Evolutionary conservation across 2,888 invertebrate species (phyloP).

Genomic region (Prosopocoilus inquinatus): DNA sequence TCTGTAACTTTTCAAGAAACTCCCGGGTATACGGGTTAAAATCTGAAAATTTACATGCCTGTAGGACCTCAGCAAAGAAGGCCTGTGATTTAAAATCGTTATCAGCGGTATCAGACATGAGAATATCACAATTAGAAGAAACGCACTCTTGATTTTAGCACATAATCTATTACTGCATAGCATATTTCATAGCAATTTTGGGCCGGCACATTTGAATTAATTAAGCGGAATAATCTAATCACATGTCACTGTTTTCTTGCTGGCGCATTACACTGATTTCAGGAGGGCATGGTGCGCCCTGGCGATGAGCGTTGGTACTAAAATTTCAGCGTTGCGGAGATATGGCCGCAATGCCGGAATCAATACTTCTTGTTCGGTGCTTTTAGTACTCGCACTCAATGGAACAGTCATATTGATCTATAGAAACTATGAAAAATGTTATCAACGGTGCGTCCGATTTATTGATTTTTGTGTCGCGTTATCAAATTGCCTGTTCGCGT

Average conservation of each 20-base stretch:
- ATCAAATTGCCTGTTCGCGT: slow-evolving; percentile 1
- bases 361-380: slow-evolving; percentile 19
- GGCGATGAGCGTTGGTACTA: slow-evolving; percentile 23
- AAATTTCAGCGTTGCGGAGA: slow-evolving; percentile 18
- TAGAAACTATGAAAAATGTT: neutral
- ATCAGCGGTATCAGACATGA: slow-evolving; percentile 32
- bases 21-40: slow-evolving; percentile 32
- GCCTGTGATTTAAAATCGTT: slow-evolving; percentile 29
- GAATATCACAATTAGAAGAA: slow-evolving; percentile 28
- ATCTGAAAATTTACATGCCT: slow-evolving; percentile 18
- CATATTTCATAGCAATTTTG: slow-evolving; percentile 20
- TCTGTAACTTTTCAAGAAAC: slow-evolving; percentile 35
- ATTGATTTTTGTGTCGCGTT: no score
- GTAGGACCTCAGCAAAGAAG: slow-evolving; percentile 22
- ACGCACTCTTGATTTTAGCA: slow-evolving; percentile 28
- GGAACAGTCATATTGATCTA: slow-evolving; percentile 15
- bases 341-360: slow-evolving; percentile 27
- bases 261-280: slow-evolving; percentile 13
- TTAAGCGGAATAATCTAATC: neutral
- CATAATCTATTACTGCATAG: slow-evolving; percentile 27
- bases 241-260: slow-evolving; percentile 10
- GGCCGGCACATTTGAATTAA: no score
- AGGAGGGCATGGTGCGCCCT: slow-evolving; percentile 25
- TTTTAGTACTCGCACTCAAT: neutral
- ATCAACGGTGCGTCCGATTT: no score